Percentiles rank a stretch among this genome's conserved stretches.
Conservation (phyloP, 2,797 vertebrate genomes). For the Remorina albescens region DNA sequence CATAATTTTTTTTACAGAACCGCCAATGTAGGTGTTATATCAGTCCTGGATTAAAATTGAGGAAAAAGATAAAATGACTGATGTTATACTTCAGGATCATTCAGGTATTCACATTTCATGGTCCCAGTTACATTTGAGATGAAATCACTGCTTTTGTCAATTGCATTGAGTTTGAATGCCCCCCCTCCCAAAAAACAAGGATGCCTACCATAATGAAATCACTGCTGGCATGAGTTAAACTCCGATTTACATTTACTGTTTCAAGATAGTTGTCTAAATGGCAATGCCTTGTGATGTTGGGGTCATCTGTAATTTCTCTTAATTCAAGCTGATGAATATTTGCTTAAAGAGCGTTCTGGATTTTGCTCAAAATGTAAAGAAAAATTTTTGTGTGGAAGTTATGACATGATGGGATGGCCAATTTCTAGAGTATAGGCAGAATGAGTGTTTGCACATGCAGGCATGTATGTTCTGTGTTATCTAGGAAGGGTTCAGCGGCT, state of each 20-base stretch:
- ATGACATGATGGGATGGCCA: slow-evolving; percentile 28
- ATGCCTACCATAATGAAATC: slow-evolving; percentile 28
- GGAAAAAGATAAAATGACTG: not conserved
- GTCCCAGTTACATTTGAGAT: slow-evolving; percentile 38
- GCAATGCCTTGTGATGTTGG: slow-evolving; percentile 11
- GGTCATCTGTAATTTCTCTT: not conserved
- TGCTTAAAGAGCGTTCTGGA: slow-evolving; percentile 8
- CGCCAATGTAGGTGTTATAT: not conserved
- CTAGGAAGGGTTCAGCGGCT: slow-evolving; percentile 56
- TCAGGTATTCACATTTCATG: slow-evolving; percentile 59
- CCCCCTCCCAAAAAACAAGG: not conserved
- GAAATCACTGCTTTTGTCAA: slow-evolving; percentile 20
- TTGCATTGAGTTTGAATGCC: not conserved
- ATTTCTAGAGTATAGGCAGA: slow-evolving; percentile 42
- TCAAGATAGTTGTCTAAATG: slow-evolving; percentile 4
- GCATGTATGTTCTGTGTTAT: slow-evolving; percentile 32
- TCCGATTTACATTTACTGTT: slow-evolving; percentile 5
- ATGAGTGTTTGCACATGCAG: slow-evolving; percentile 51
- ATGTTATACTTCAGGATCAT: slow-evolving; percentile 15
- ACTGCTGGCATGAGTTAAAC: slow-evolving; percentile 38
- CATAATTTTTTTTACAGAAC: not conserved
- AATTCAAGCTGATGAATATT: slow-evolving; percentile 6
- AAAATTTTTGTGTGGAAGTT: slow-evolving; percentile 26
- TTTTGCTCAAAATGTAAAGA: slow-evolving; percentile 17
- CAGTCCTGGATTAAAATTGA: too few species aligned